Evolutionary conservation across 64 coral and sea anemone genomes (phyloP).

Genomic region (Anthopleura sola): DNA sequence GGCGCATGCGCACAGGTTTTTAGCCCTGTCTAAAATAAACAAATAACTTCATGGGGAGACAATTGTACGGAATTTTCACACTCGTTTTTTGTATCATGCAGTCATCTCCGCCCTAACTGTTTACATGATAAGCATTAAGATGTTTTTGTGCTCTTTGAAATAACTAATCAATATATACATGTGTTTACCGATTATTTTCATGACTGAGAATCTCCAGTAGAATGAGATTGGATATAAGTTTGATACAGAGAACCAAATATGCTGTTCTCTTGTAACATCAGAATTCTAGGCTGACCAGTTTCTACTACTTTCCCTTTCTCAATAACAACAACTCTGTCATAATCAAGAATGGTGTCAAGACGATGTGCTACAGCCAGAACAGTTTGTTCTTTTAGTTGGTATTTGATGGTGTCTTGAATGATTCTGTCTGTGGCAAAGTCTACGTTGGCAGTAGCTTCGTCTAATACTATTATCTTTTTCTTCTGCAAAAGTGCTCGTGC

Average conservation of each 20-base stretch:
- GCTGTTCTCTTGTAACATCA: not conserved
- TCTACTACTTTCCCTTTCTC: constrained; percentile 11
- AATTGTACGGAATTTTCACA: too few relatives aligned
- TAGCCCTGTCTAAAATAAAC: too few relatives aligned
- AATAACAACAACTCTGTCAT: constrained; percentile 7
- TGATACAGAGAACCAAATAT: constrained; percentile 5
- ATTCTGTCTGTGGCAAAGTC: constrained; percentile 1
- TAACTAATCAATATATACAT: too few relatives aligned
- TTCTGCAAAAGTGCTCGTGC: constrained; percentile 5
- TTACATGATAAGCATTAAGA: too few relatives aligned
- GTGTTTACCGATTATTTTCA: too few relatives aligned
- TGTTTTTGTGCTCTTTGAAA: too few relatives aligned
- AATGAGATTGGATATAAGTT: not conserved
- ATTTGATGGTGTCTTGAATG: constrained; percentile 22
- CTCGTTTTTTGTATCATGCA: too few relatives aligned
- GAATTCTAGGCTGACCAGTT: not conserved
- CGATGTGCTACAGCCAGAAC: constrained; percentile 15
- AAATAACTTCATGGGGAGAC: too few relatives aligned
- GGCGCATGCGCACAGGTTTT: too few relatives aligned
- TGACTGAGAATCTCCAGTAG: too few relatives aligned
- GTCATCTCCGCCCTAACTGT: too few relatives aligned
- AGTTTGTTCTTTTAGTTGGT: not conserved
- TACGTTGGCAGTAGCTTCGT: constrained; percentile 13
- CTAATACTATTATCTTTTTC: constrained; percentile 12
- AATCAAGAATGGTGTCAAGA: not conserved